phyloP scores from a whole-genome alignment of 2,888 invertebrate genomes.

The Agapostemon virescens region DNA sequence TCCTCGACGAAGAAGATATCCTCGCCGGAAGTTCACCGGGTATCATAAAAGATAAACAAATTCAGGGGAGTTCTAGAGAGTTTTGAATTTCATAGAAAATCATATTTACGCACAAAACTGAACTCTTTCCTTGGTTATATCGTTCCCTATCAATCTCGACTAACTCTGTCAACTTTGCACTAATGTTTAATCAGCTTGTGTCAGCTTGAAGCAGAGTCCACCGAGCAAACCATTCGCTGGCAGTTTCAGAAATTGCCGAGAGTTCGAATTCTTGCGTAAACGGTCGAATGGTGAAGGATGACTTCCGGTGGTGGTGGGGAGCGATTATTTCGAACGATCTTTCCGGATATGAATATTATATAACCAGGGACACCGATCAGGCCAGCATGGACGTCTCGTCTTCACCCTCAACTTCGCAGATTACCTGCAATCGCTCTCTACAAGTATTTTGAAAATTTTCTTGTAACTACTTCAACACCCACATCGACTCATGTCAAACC shows the following conservation, averaged over 20 bases:
- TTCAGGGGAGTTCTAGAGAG: background rate
- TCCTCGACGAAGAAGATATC: too few species aligned
- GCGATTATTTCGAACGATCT: background rate
- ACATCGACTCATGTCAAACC: too few species aligned
- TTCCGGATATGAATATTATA: constrained; percentile 70
- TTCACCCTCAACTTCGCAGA: too few species aligned
- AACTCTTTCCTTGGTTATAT: background rate
- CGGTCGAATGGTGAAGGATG: background rate
- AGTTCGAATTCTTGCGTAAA: background rate
- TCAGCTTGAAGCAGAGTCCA: background rate
- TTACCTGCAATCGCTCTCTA: too few species aligned
- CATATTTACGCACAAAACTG: background rate
- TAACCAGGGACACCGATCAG: constrained; percentile 68
- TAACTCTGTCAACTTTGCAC: background rate
- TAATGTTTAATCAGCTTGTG: background rate
- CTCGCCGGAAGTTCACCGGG: background rate
- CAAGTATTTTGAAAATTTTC: too few species aligned
- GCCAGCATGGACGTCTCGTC: constrained; percentile 64
- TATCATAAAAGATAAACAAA: background rate
- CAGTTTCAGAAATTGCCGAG: background rate
- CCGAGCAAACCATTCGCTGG: background rate
- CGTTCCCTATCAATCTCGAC: background rate
- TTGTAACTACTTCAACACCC: too few species aligned
- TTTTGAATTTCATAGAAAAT: too few species aligned
- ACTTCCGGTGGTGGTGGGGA: background rate